phyloP scores from a whole-genome alignment of 2,113 vertebrate species.

The Ivindomyrus marchei region DNA sequence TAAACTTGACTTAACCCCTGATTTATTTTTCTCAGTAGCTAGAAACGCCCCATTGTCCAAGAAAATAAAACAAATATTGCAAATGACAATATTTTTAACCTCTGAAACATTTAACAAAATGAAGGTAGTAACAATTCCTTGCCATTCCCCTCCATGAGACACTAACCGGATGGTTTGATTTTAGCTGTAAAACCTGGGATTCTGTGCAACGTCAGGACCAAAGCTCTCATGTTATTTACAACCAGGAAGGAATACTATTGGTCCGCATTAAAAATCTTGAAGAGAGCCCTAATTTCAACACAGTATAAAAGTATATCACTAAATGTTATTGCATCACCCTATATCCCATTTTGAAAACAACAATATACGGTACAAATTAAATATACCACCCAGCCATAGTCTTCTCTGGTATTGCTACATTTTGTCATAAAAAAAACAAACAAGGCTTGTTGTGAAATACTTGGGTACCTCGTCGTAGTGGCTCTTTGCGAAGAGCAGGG shows the following conservation, averaged over 20 bases:
- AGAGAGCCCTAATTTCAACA: not conserved
- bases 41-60: not conserved
- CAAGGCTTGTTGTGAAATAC: not conserved
- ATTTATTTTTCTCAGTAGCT: not conserved
- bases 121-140: not conserved
- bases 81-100: not conserved
- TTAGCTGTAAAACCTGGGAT: not conserved
- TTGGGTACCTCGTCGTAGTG: constrained; percentile 88
- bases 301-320: not conserved
- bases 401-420: not conserved
- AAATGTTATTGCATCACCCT: not conserved
- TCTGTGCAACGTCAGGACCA: not conserved
- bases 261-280: not conserved
- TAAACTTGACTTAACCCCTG: too few species aligned
- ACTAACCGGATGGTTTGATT: not conserved
- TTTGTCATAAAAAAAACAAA: not conserved
- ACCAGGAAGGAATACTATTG: not conserved
- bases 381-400: not conserved
- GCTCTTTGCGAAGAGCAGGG: constrained; percentile 96
- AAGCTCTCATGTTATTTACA: not conserved
- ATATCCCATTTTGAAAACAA: not conserved
- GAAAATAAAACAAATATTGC: not conserved
- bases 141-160: not conserved
- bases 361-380: not conserved
- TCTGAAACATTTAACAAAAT: not conserved